Evolutionary conservation across 1,140 invertebrate species (phyloP), one percentile per base, ranked within the genome.

Genomic region (Centruroides sculpturatus): DNA sequence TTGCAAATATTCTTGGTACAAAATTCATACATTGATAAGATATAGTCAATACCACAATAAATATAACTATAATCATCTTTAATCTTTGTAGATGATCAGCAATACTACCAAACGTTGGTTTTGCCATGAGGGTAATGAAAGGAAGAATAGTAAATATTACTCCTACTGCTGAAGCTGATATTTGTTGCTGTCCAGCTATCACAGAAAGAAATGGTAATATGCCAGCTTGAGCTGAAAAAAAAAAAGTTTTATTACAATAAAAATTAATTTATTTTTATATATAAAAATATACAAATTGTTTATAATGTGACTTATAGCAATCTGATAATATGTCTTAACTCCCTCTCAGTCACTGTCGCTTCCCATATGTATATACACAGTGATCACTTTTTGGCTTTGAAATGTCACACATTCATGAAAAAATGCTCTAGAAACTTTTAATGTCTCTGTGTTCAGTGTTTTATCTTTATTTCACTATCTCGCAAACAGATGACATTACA

Each of bases 191-290:
- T 58, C 68, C 70, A 59, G 70, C 72, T 64, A 70, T 71, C 2
- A 74, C 59, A 5, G 71, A 59, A 11, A 75, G 65, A 63, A 72
- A 76, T 12, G 75, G 73, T 35, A 76, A 53, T 8, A 76, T 63
- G 55, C 67, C 70, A 35, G 72, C 71, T 53, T 73, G 59, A 57
- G 59, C 64, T 65, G 41, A 48, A 49, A 57, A 13, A 56, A 0
- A 46, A 57, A 53, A 23, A 23, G 23, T 23, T 23, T 23, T 23
- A 23, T 23, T 23, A 23, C 23, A 23, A 23, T 23, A 23, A 23
- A n/a, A n/a, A n/a, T n/a, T 23, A 23, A 23, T 23, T 23, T 23
- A 23, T 23, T 23, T 2, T 23, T 23, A 23, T 23, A 23, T 23
- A 23, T 23, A 23, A 23, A 23, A 23, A 23, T 23, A 23, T 23